Evolutionary conservation across 2,888 invertebrate genomes (phyloP), one percentile per base, ranked within the genome.

Genomic region (Pelosia muscerda): DNA sequence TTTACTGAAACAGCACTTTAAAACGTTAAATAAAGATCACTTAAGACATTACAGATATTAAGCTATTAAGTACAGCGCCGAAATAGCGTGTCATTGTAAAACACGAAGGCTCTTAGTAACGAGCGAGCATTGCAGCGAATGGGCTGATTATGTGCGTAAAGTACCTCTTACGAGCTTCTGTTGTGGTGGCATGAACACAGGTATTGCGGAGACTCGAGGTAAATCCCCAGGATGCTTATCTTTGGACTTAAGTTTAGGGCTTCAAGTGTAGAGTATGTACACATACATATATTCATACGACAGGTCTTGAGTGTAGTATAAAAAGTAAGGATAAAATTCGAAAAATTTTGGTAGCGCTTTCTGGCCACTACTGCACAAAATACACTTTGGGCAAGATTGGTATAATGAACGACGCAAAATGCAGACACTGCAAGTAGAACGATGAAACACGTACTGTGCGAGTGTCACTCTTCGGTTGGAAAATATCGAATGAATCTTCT

Each of bases 21-120:
- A 58, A 31, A 28, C 31, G 34, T 63, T 68, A 63, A 58, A 68
- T 68, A 68, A 61, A 60, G 64, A 71, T 71, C 65, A 60, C 65
- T 62, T 71, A 49, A 25, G 55, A 63, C 67, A 68, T 72, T 66
- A 68, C 68, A 72, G 61, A 74, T 78, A 81, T 78, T 70, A 78
- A 78, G 81, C 74, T 72, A 74, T 78, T 81, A 78, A 67, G 66
- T 38, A 71, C 72, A 73, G 54, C 65, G 71, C 72, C 76, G 68
- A 76, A 81, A 74, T 73, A 66, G 70, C 53, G 63, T 67, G 42
- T 59, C 57, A 54, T 67, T 55, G 64, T 56, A 34, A 73, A 73
- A 78, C 64, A 64, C 73, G 57, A 59, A 42, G 72, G 73, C 68
- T 64, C 42, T 63, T 34, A 60, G 62, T 78, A 78, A 78, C 76